phyloP scores from a whole-genome alignment of 2,888 invertebrate species.

The Alsophila aescularia region DNA sequence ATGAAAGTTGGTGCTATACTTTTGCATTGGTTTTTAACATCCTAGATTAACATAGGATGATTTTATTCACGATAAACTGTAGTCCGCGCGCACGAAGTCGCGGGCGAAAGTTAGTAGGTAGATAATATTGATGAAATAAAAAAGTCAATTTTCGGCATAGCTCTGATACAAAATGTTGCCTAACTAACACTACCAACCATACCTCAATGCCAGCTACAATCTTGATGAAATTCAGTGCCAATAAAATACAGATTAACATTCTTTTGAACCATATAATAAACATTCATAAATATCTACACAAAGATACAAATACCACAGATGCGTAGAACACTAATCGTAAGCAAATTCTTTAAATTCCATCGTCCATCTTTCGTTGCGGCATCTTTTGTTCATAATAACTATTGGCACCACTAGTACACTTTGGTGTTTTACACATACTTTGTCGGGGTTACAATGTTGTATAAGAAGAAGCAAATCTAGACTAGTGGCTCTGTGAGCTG shows the following conservation, averaged over 20 bases:
- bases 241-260: constrained; percentile 34
- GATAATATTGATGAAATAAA: not conserved
- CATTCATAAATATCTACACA: constrained; percentile 20
- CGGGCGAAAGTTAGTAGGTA: too few species aligned
- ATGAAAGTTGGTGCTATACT: too few species aligned
- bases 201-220: constrained; percentile 13
- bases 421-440: too few species aligned
- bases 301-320: constrained; percentile 6
- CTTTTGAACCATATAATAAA: constrained; percentile 29
- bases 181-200: constrained; percentile 15
- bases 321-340: constrained; percentile 20
- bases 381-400: constrained; percentile 30
- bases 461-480: too few species aligned
- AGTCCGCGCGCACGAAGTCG: too few species aligned
- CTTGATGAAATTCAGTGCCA: constrained; percentile 20
- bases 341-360: constrained; percentile 32
- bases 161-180: constrained; percentile 13
- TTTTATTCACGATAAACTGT: too few species aligned
- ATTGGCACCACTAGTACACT: constrained; percentile 1
- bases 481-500: too few species aligned
- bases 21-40: too few species aligned
- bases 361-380: constrained; percentile 24
- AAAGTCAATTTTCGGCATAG: not conserved
- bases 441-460: constrained; percentile 17
- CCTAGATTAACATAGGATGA: too few species aligned